Percentiles rank a stretch among this genome's conserved stretches.
Conservation (phyloP, 2,113 vertebrate genomes). For the Lates calcarifer region DNA sequence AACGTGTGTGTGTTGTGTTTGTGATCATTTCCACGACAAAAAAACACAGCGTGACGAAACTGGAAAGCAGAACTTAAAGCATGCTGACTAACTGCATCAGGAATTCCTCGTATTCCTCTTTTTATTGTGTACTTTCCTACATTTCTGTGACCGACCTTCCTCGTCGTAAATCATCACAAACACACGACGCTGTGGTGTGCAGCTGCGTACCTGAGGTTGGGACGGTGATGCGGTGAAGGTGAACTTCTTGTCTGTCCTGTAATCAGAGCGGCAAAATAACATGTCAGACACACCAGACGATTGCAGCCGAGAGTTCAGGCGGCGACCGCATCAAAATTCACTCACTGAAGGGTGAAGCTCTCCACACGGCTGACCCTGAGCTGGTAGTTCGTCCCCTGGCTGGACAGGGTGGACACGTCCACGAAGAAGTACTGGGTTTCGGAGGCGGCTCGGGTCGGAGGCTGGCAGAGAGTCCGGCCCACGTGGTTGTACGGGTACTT, state of each 20-base stretch:
- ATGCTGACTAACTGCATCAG: neutral
- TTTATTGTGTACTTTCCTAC: neutral
- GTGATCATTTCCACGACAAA: neutral
- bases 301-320: too few species aligned
- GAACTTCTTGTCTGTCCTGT: constrained; percentile 90
- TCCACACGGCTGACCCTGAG: constrained; percentile 92
- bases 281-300: constrained; percentile 19
- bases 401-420: constrained; percentile 94
- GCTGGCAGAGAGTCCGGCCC: constrained; percentile 94
- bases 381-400: constrained; percentile 87
- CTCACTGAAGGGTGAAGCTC: constrained; percentile 93
- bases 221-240: constrained; percentile 96
- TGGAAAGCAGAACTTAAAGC: constrained; percentile 22
- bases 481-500: constrained; percentile 96
- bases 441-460: constrained; percentile 85
- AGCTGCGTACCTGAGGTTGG: constrained; percentile 92
- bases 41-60: neutral
- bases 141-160: neutral
- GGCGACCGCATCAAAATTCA: neutral
- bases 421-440: constrained; percentile 95
- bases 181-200: neutral
- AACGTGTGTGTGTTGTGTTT: neutral
- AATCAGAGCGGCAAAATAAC: constrained; percentile 37
- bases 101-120: constrained; percentile 8
- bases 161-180: neutral